Conservation (phyloP, 2,113 vertebrate genomes). For the Orientallactaga bullata region DNA sequence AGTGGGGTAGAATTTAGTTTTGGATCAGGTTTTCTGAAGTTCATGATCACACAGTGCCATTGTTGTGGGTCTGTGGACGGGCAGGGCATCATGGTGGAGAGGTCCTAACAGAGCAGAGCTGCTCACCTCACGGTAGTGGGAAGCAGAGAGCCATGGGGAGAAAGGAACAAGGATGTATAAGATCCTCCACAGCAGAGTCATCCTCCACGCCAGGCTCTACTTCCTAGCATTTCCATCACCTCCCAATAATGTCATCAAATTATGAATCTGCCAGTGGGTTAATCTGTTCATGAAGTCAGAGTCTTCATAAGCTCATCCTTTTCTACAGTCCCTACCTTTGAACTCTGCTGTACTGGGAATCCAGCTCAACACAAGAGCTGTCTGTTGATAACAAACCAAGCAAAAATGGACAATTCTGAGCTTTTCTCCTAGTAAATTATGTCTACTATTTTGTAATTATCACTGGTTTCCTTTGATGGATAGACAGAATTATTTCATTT, state of each 20-base stretch:
- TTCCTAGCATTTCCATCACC: not conserved
- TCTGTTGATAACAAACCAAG: not conserved
- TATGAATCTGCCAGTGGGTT: not conserved
- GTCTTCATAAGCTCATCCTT: not conserved
- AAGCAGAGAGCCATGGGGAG: not conserved
- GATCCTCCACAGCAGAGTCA: not conserved
- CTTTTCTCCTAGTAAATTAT: not conserved
- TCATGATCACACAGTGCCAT: too few relatives aligned
- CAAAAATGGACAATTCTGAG: not conserved
- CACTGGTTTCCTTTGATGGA: constrained; percentile 10
- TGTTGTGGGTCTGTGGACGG: not conserved
- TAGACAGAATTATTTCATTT: not conserved
- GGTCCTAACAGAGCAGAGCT: not conserved
- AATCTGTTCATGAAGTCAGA: not conserved
- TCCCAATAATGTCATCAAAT: not conserved
- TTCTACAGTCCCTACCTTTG: not conserved
- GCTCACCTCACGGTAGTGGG: not conserved
- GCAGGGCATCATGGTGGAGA: too few relatives aligned
- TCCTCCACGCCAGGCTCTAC: not conserved
- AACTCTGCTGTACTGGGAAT: not conserved
- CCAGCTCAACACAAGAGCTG: not conserved
- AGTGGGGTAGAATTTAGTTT: not conserved
- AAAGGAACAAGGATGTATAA: not conserved
- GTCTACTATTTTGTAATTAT: not conserved
- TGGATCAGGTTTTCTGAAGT: not conserved